phyloP scores from a whole-genome alignment of 2,888 invertebrate genomes.

The Matsumyia berberina region DNA sequence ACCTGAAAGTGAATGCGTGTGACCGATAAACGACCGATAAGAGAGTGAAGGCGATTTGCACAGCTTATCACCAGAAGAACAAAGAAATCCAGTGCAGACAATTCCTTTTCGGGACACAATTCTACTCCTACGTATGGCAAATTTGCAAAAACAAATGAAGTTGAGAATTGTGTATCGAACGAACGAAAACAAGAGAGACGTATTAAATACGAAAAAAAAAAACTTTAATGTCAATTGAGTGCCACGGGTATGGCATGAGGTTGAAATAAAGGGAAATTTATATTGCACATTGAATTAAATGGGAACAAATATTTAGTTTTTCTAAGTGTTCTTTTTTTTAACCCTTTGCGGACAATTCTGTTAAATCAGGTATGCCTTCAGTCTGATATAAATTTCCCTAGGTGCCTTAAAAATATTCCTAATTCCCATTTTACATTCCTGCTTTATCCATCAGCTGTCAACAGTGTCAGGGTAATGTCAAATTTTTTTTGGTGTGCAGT shows the following conservation, averaged over 20 bases:
- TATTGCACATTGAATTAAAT: not conserved
- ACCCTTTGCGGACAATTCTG: no score
- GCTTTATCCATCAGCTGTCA: slow-evolving; percentile 14
- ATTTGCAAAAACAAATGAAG: slow-evolving; percentile 15
- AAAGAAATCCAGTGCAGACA: slow-evolving; percentile 19
- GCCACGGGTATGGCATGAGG: slow-evolving; percentile 21
- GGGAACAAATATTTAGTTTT: not conserved
- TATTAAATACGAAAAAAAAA: slow-evolving; percentile 15
- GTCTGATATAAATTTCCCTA: no score
- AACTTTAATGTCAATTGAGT: slow-evolving; percentile 4
- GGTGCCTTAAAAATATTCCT: no score
- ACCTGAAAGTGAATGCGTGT: slow-evolving; percentile 40
- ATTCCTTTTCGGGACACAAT: slow-evolving; percentile 18
- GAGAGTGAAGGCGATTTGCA: not conserved
- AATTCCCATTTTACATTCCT: slow-evolving; percentile 1
- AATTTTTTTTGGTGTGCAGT: slow-evolving; percentile 40
- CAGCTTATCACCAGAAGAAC: slow-evolving; percentile 21
- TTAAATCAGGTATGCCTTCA: no score
- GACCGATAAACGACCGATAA: slow-evolving; percentile 53
- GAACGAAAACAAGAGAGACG: slow-evolving; percentile 34
- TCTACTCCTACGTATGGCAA: slow-evolving; percentile 8
- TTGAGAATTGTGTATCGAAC: slow-evolving; percentile 24
- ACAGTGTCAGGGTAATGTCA: slow-evolving; percentile 32
- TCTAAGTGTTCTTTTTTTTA: not conserved
- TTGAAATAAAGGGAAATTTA: not conserved